Percentiles rank a stretch among this genome's conserved stretches.
Conservation (phyloP, 2,113 vertebrate genomes). For the Dicrurus megarhynchus region DNA sequence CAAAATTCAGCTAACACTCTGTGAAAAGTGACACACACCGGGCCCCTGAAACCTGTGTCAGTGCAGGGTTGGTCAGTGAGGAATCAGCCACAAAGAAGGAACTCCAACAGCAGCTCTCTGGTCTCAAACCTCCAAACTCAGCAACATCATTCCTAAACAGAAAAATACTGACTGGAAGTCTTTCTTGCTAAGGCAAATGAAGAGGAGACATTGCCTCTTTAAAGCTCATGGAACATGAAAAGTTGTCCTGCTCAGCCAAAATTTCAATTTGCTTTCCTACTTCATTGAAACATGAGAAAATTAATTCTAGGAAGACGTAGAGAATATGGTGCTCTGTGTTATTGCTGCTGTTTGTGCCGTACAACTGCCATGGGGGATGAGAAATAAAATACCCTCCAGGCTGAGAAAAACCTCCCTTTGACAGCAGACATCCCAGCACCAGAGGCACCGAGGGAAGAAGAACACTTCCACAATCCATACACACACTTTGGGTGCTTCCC, state of each 20-base stretch:
- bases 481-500: background rate
- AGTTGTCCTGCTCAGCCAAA: background rate
- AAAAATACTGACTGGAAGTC: background rate
- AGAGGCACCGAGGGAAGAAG: background rate
- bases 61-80: background rate
- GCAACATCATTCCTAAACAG: background rate
- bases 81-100: background rate
- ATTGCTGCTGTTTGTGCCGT: background rate
- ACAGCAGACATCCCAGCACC: background rate
- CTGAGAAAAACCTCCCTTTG: background rate
- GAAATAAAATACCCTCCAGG: background rate
- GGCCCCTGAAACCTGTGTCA: background rate
- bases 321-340: background rate
- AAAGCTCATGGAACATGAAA: background rate
- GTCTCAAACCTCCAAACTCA: background rate
- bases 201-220: background rate
- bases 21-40: background rate
- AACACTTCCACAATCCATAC: background rate
- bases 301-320: background rate
- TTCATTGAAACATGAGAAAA: background rate
- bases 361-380: background rate
- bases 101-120: background rate
- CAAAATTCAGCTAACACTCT: background rate
- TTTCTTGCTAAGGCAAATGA: background rate
- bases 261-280: background rate